Evolutionary conservation across 1,140 invertebrate genomes (phyloP).

Genomic region (Trinorchestia longiramus): DNA sequence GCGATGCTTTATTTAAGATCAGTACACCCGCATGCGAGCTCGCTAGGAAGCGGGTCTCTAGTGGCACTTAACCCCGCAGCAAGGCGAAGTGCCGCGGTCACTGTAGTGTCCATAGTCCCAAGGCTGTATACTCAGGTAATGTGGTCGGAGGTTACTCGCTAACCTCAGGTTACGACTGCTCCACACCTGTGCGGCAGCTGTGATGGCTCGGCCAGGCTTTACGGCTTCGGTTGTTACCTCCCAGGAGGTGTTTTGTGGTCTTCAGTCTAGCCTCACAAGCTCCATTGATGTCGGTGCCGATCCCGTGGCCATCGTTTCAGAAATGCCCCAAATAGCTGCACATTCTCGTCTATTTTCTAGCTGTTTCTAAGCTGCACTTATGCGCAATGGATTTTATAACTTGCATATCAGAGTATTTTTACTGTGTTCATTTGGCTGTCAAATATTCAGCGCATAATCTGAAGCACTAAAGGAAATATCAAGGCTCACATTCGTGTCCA

Average conservation of each 20-base stretch:
- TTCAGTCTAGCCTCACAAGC: background rate
- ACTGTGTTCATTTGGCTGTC: too few relatives aligned
- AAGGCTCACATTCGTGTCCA: background rate
- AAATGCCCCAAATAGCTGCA: too few relatives aligned
- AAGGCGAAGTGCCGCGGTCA: too few relatives aligned
- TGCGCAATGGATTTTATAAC: too few relatives aligned
- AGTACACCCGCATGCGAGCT: background rate
- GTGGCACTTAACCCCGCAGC: background rate
- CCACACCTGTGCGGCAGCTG: background rate
- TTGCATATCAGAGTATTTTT: too few relatives aligned
- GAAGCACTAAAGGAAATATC: background rate
- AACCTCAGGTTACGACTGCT: background rate
- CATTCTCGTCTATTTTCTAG: too few relatives aligned
- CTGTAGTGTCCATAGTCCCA: background rate
- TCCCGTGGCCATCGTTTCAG: too few relatives aligned
- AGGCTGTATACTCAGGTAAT: background rate
- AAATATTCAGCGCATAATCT: background rate
- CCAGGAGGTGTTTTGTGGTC: background rate
- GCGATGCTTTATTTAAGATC: background rate
- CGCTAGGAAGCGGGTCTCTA: background rate
- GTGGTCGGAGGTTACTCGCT: background rate
- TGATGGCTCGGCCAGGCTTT: background rate
- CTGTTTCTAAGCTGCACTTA: too few relatives aligned
- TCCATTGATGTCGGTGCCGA: too few relatives aligned
- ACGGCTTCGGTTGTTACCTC: background rate